phyloP scores from a whole-genome alignment of 2,888 invertebrate genomes.

The Drosophila ustulata region DNA sequence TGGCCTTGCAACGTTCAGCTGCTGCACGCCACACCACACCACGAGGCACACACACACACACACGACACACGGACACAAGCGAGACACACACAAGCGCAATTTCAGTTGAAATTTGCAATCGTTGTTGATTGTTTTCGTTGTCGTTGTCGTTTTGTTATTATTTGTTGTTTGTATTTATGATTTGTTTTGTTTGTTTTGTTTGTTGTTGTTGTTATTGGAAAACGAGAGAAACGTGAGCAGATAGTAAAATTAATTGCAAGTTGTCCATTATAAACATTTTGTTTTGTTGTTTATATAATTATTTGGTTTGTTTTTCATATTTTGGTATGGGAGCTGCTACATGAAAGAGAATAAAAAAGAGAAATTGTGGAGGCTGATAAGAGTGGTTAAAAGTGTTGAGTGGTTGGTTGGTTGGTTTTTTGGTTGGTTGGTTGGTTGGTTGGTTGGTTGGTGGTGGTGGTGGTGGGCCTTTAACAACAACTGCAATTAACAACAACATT shows the following conservation, averaged over 20 bases:
- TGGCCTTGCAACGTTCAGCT: conserved; percentile 38
- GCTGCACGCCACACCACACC: conserved; percentile 13
- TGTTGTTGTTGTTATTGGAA: conserved; percentile 38
- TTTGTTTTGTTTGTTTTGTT: conserved; percentile 26
- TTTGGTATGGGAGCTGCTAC: conserved; percentile 28
- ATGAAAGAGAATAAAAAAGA: conserved; percentile 27
- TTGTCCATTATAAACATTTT: conserved; percentile 50
- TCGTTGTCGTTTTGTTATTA: conserved; percentile 15
- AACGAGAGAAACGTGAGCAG: conserved; percentile 70
- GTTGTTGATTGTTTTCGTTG: conserved; percentile 13
- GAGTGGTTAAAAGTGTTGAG: conserved; percentile 25
- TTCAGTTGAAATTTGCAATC: conserved; percentile 26
- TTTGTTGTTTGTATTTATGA: conserved; percentile 21
- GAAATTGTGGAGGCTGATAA: conserved; percentile 30
- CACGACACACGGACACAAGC: neutral
- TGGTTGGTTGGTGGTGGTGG: conserved; percentile 50
- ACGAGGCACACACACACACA: neutral
- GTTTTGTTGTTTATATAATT: conserved; percentile 18
- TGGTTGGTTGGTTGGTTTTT: conserved; percentile 41
- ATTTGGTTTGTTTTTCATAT: conserved; percentile 15
- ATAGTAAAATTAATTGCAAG: conserved; percentile 61
- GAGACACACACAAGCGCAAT: conserved; percentile 1
- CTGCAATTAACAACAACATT: conserved; percentile 68
- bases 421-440: conserved; percentile 35
- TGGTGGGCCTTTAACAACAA: conserved; percentile 63